Base-by-base conservation (phyloP, 2,888 invertebrate genomes). In the Phorcus lineatus region DNA sequence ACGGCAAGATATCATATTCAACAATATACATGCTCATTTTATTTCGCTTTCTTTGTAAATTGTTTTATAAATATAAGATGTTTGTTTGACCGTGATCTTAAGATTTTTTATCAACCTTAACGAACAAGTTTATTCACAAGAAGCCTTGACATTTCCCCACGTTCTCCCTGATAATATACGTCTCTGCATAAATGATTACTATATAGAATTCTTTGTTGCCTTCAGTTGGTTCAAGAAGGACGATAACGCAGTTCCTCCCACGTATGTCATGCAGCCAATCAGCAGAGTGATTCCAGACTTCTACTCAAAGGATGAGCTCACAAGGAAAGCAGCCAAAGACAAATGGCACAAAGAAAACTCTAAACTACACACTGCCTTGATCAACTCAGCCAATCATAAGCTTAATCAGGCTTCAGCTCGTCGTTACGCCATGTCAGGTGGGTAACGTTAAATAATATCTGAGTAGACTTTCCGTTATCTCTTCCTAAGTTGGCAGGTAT, bases 221-320 rank as follows among this genome's bases (percentile, higher is more conserved):
- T 79, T 11, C 62, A 86, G 85, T 47, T 86, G 86, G 86, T 86
- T 80, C 55, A 54, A 66, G 11, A 74, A 79, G 54, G 86, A 86
- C 76, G 80, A 82, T n/a, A 86, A 86, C 31, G 74, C 79, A 11
- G 82, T 85, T 4, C 84, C 85, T 3, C 81, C 85, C 11, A 76
- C 78, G 7, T 86, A 86, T 55, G 53, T 84, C 7, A 81, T 86
- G 3, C 81, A 82, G 53, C 82, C 84, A 53, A 81, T 86, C 24
- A 84, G 85, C 40, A 62, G 74, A n/a, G 53, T 81, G 13, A 57
- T 85, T 7, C 84, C 83, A 40, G 82, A 82, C 28, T 84, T 82
- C 53, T 22, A 80, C 11, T 74, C 76, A 47, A 7, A 53, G 19
- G 55, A 82, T 17, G 19, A 19, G 1, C 77, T 78, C 1, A 40